Evolutionary conservation across 2,888 invertebrate genomes (phyloP), one percentile per base, ranked within the genome.

Genomic region (Plagiodera versicolora): DNA sequence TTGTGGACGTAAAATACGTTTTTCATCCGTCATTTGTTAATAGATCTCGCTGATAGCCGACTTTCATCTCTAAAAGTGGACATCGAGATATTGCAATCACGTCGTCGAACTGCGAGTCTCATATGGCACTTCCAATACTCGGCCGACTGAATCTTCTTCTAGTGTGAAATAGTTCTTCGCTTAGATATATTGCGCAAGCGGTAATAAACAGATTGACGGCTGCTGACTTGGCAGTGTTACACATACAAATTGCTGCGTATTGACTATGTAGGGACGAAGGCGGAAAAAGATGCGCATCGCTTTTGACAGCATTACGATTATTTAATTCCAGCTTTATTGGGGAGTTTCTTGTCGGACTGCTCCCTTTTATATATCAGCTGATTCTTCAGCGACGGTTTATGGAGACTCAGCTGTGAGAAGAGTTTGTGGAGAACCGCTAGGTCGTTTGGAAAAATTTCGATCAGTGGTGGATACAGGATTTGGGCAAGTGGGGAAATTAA

Each of bases 111-210:
- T n/a, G 65, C 69, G 70, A n/a, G n/a, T n/a, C n/a, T n/a, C 70
- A 72, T 73, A 71, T 69, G 71, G 61, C 61, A 72, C 24, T 24
- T 71, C 67, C 70, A 69, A 73, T 70, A 69, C 70, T 71, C 71
- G 74, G 74, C 74, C 75, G 74, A 73, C 74, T 75, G 75, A 75
- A 75, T 76, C 71, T 74, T 75, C 73, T 54, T 70, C 74, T 73
- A 75, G 75, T 76, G 77, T 75, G 75, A 76, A 77, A 76, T 76
- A 74, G 73, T 77, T 75, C 39, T 75, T 74, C 74, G 74, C 74
- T n/a, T n/a, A n/a, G n/a, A n/a, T n/a, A 71, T 72, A 74, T 65
- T 75, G 74, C 71, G 72, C 70, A 68, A 69, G 64, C 14, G 71
- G 72, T 72, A 74, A 73, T 74, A 74, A 75, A 73, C 74, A 74